These are phyloP conservation scores for Rhopalosiphum nymphaeae DNA, from an alignment of 2,888 invertebrate genomes.

Conservation along the genomic window DNA sequence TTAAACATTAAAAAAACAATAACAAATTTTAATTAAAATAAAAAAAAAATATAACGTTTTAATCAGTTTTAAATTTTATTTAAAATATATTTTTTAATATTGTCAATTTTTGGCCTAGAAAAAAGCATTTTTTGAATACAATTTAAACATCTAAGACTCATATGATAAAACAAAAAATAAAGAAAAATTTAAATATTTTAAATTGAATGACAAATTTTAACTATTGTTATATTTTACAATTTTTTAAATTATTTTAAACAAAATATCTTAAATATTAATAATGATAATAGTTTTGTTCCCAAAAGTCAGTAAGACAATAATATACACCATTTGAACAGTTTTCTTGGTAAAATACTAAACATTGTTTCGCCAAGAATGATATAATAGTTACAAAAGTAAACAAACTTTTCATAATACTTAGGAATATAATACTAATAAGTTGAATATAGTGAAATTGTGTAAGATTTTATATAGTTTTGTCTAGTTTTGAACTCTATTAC, in stretches of 20 bases:
- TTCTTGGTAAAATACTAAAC: background rate
- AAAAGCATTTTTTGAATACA: background rate
- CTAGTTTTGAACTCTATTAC: background rate
- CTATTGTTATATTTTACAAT: background rate
- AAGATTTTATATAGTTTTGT: background rate
- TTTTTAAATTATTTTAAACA: background rate
- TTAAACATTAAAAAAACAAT: background rate
- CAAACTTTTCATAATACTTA: background rate
- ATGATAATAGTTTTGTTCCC: background rate
- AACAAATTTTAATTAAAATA: background rate
- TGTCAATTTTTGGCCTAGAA: rapidly evolving
- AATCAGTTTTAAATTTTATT: too few relatives aligned
- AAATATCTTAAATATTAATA: background rate
- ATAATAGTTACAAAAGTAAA: background rate
- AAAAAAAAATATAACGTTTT: background rate
- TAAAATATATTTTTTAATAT: background rate
- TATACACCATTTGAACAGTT: background rate
- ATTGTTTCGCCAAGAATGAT: background rate
- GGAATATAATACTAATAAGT: background rate
- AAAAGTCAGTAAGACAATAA: background rate
- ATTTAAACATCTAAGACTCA: background rate
- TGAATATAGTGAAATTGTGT: background rate
- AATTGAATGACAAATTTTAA: background rate
- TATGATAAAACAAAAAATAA: background rate
- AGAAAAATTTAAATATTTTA: background rate